These are phyloP conservation scores for Cataglyphis cursor DNA, from an alignment of 2,888 invertebrate genomes.

Conservation along the genomic window DNA sequence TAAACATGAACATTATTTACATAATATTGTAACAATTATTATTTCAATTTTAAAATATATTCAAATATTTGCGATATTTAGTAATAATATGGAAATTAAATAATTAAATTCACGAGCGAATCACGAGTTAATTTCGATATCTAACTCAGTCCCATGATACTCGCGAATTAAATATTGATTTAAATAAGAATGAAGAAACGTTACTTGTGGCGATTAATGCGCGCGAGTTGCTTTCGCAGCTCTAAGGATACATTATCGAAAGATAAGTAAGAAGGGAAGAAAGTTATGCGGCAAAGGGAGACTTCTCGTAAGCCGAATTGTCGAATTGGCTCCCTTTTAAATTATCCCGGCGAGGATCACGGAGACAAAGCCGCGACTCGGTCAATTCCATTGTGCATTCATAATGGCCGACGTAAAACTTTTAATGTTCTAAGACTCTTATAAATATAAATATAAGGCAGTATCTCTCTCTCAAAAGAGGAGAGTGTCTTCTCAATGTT, in stretches of 20 bases:
- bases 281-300: constrained; percentile 36
- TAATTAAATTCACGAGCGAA: background rate
- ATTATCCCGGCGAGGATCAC: constrained; percentile 59
- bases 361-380: constrained; percentile 43
- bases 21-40: constrained; percentile 2
- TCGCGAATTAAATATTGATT: background rate
- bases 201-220: constrained; percentile 6
- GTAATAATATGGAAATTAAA: background rate
- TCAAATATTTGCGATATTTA: background rate
- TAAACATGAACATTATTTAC: background rate
- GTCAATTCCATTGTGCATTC: constrained; percentile 70
- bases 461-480: constrained; percentile 40
- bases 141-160: background rate
- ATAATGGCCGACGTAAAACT: constrained; percentile 65
- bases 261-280: constrained; percentile 12
- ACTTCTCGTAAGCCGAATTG: constrained; percentile 47
- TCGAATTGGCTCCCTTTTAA: constrained; percentile 67
- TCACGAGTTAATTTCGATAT: background rate
- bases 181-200: background rate
- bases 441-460: constrained; percentile 74
- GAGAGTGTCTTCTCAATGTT: constrained; percentile 21
- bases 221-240: background rate
- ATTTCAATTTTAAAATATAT: background rate
- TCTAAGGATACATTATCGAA: background rate
- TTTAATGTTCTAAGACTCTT: constrained; percentile 80